Conservation (phyloP, 37 sponge, comb jelly and placozoan genomes). For the Halichondria panicea region DNA sequence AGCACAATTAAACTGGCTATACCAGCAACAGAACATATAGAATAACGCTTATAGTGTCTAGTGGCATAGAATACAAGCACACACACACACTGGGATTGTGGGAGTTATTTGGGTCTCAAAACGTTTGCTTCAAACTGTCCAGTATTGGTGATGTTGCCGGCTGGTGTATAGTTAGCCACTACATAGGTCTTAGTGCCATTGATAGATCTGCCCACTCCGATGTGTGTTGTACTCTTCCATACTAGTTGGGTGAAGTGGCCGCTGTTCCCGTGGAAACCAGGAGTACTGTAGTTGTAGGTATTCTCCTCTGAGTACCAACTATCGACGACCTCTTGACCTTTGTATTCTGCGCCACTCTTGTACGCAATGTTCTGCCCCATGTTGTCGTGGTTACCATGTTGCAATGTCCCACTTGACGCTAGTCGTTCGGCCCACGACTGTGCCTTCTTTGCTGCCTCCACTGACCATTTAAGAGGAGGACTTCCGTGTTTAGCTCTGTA, state of each 20-base stretch:
- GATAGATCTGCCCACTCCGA: constrained; percentile 53
- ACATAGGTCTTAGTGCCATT: constrained; percentile 51
- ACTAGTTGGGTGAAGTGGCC: constrained; percentile 97
- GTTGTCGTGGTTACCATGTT: constrained; percentile 69
- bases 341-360: constrained; percentile 53
- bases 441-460: constrained; percentile 59
- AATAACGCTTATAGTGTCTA: too few relatives aligned
- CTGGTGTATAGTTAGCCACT: constrained; percentile 81
- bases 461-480: constrained; percentile 62
- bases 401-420: constrained; percentile 43
- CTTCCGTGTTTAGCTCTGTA: constrained; percentile 75
- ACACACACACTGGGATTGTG: too few relatives aligned
- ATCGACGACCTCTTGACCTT: constrained; percentile 44
- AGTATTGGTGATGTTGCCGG: constrained; percentile 72
- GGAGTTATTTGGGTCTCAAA: constrained; percentile 11
- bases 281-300: constrained; percentile 73
- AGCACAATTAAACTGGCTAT: too few relatives aligned
- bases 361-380: constrained; percentile 89
- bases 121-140: constrained; percentile 67
- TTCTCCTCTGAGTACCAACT: constrained; percentile 87
- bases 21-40: too few relatives aligned
- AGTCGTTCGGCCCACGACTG: constrained; percentile 85
- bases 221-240: constrained; percentile 80
- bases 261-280: constrained; percentile 67
- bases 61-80: neutral